Conservation (phyloP, 2,113 vertebrate species). For the Scortum barcoo region DNA sequence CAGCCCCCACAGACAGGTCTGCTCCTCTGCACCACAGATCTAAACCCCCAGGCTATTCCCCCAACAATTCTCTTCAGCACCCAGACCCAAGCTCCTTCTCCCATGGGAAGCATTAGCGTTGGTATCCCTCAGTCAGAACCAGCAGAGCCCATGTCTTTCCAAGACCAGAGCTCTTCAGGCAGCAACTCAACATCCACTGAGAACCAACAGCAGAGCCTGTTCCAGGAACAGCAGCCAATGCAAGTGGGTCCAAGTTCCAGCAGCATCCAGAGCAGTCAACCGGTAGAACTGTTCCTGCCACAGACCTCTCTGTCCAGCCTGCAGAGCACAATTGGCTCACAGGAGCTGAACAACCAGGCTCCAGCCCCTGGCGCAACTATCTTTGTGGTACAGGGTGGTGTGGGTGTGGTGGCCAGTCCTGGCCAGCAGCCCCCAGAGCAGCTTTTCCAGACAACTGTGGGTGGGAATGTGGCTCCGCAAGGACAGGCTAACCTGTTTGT, state of each 20-base stretch:
- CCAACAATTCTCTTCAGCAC: slow-evolving; percentile 85
- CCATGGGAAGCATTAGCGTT: slow-evolving; percentile 80
- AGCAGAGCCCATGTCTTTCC: slow-evolving; percentile 95
- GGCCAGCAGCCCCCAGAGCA: slow-evolving; percentile 87
- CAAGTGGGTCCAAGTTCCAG: slow-evolving; percentile 90
- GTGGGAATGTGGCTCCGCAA: slow-evolving; percentile 89
- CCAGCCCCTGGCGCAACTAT: slow-evolving; percentile 83
- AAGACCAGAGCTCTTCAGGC: slow-evolving; percentile 90
- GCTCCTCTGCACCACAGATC: slow-evolving; percentile 90
- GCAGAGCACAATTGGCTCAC: slow-evolving; percentile 90
- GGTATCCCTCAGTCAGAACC: slow-evolving; percentile 88
- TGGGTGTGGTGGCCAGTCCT: slow-evolving; percentile 88
- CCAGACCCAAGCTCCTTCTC: slow-evolving; percentile 77
- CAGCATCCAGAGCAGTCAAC: slow-evolving; percentile 87
- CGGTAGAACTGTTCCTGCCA: slow-evolving; percentile 92
- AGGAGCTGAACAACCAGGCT: slow-evolving; percentile 89
- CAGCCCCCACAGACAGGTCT: slow-evolving; percentile 87
- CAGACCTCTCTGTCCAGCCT: slow-evolving; percentile 92
- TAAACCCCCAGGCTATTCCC: slow-evolving; percentile 90
- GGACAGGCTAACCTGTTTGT: slow-evolving; percentile 94
- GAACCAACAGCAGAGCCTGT: slow-evolving; percentile 88
- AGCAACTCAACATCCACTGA: slow-evolving; percentile 82
- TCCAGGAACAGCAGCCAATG: slow-evolving; percentile 95
- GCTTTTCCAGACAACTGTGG: slow-evolving; percentile 91
- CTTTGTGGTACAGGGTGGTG: slow-evolving; percentile 90